These are phyloP conservation scores for Lampris incognitus DNA, from an alignment of 2,113 vertebrate genomes.

Conservation along the genomic window DNA sequence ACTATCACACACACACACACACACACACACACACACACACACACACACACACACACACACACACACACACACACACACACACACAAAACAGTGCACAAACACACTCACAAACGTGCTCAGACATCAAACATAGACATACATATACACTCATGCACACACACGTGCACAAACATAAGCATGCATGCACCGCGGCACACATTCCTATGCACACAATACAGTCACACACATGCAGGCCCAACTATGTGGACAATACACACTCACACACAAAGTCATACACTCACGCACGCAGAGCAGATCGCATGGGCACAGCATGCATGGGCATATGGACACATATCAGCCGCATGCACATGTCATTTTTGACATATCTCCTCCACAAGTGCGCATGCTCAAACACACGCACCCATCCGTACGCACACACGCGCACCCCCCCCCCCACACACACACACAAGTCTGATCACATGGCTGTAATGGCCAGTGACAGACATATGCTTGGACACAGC, in stretches of 20 bases:
- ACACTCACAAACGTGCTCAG: background rate
- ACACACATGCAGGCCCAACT: background rate
- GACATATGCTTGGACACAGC: slow-evolving; percentile 44
- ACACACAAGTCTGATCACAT: slow-evolving; percentile 43
- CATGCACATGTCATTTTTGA: slow-evolving; percentile 41
- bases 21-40: slow-evolving; percentile 41
- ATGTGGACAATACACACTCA: background rate
- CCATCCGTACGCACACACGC: background rate
- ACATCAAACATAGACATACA: background rate
- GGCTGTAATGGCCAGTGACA: slow-evolving; percentile 28
- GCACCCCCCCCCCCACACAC: background rate
- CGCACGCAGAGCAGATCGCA: slow-evolving; percentile 21
- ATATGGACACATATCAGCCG: slow-evolving; percentile 56
- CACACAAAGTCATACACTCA: background rate
- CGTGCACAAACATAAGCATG: background rate
- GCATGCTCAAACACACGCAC: slow-evolving; percentile 7
- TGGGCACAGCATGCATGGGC: slow-evolving; percentile 16
- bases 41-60: slow-evolving; percentile 3
- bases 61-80: too few relatives aligned
- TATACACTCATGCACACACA: background rate
- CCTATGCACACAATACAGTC: background rate
- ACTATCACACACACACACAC: slow-evolving; percentile 53
- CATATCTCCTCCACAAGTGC: slow-evolving; percentile 15
- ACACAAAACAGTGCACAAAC: background rate
- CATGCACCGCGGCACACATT: background rate